phyloP scores from a whole-genome alignment of 2,113 vertebrate species.

The Leuciscus idus region DNA sequence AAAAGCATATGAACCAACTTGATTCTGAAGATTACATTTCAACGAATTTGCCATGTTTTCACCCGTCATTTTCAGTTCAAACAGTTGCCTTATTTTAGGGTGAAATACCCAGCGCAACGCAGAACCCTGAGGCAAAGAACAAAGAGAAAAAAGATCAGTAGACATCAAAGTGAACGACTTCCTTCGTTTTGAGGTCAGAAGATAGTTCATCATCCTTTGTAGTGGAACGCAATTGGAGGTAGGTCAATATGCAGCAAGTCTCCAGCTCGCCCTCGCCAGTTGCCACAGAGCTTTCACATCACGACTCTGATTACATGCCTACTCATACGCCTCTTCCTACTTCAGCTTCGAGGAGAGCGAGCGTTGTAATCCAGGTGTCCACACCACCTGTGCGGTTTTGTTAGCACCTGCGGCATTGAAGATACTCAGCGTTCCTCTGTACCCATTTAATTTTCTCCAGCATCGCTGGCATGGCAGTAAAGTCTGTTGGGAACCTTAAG shows the following conservation, averaged over 20 bases:
- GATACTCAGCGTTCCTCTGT: conserved; percentile 18
- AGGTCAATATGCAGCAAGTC: conserved; percentile 13
- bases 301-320: conserved; percentile 6
- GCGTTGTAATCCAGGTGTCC: background rate
- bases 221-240: background rate
- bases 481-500: conserved; percentile 46
- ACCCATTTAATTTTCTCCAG: conserved; percentile 45
- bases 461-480: background rate
- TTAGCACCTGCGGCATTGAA: conserved; percentile 22
- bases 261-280: background rate
- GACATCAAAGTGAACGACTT: conserved; percentile 17
- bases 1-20: background rate
- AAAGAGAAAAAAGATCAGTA: conserved; percentile 7
- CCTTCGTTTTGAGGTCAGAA: conserved; percentile 16
- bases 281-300: background rate
- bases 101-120: background rate
- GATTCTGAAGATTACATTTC: background rate
- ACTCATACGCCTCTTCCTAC: background rate
- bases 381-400: conserved; percentile 33
- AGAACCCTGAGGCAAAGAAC: background rate
- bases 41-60: background rate
- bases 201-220: conserved; percentile 3
- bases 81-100: background rate
- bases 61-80: background rate
- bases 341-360: background rate